phyloP scores from a whole-genome alignment of 2,797 vertebrate species.

The Lithobates pipiens region DNA sequence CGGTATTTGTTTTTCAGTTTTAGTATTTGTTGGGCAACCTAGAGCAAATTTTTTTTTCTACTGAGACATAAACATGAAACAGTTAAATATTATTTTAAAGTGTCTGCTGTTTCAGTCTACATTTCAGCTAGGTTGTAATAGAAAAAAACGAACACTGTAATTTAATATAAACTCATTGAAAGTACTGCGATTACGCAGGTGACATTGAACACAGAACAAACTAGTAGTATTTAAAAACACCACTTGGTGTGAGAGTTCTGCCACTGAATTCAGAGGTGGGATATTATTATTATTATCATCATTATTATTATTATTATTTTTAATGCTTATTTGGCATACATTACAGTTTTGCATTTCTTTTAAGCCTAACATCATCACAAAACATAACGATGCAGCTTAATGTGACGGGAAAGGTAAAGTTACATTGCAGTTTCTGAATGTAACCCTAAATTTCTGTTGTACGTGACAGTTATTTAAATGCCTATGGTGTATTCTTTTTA shows the following conservation, averaged over 20 bases:
- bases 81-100: too few relatives aligned
- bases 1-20: too few relatives aligned
- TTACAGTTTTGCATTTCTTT: neutral
- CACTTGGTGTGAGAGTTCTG: neutral
- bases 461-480: neutral
- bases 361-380: neutral
- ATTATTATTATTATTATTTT: too few relatives aligned
- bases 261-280: too few relatives aligned
- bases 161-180: neutral
- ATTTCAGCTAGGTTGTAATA: too few relatives aligned
- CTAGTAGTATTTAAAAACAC: neutral
- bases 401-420: neutral
- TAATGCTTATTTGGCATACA: neutral
- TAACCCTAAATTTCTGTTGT: too few relatives aligned
- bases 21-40: too few relatives aligned
- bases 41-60: neutral
- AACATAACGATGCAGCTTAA: neutral
- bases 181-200: neutral
- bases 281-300: too few relatives aligned
- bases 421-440: too few relatives aligned
- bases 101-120: too few relatives aligned
- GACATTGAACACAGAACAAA: neutral
- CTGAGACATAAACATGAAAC: neutral
- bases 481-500: neutral
- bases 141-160: neutral